Evolutionary conservation across 2,888 invertebrate species (phyloP).

Genomic region (Drosophila anomelani): DNA sequence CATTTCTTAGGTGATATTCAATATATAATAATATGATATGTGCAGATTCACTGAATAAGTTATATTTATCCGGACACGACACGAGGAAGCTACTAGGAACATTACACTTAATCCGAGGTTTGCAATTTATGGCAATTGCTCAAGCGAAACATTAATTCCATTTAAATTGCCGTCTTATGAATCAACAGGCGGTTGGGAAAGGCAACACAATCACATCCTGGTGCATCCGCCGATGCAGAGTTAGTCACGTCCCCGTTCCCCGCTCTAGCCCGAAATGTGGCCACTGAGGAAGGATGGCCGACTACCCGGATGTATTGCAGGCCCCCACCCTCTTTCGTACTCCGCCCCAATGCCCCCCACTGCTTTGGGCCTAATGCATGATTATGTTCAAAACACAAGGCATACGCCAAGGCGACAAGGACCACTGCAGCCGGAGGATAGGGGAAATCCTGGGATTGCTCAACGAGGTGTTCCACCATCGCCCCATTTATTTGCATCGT

Average conservation of each 20-base stretch:
- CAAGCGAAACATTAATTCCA: conserved; percentile 38
- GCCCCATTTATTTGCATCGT: conserved; percentile 77
- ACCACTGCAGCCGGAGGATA: conserved; percentile 8
- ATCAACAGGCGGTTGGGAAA: conserved; percentile 64
- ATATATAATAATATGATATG: neutral
- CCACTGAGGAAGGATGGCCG: conserved; percentile 50
- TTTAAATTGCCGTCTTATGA: conserved; percentile 46
- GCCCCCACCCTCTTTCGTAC: neutral
- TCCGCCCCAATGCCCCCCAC: conserved; percentile 3
- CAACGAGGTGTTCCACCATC: conserved; percentile 39
- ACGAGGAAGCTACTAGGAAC: conserved; percentile 5
- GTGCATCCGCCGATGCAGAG: conserved; percentile 63
- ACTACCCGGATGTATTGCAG: conserved; percentile 32
- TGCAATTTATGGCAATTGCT: conserved; percentile 38
- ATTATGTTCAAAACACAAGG: conserved; percentile 64
- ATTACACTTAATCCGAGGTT: conserved; percentile 28
- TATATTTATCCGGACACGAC: conserved; percentile 9
- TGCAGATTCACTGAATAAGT: neutral
- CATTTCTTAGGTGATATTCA: neutral
- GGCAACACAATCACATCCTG: conserved; percentile 61
- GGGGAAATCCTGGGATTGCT: conserved; percentile 55
- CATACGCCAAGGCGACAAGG: conserved; percentile 54
- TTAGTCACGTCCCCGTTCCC: neutral
- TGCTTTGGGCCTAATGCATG: conserved; percentile 66
- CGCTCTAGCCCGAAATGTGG: conserved; percentile 1